Conservation (phyloP, 2,113 vertebrate genomes). For the Oceanodroma tethys region DNA sequence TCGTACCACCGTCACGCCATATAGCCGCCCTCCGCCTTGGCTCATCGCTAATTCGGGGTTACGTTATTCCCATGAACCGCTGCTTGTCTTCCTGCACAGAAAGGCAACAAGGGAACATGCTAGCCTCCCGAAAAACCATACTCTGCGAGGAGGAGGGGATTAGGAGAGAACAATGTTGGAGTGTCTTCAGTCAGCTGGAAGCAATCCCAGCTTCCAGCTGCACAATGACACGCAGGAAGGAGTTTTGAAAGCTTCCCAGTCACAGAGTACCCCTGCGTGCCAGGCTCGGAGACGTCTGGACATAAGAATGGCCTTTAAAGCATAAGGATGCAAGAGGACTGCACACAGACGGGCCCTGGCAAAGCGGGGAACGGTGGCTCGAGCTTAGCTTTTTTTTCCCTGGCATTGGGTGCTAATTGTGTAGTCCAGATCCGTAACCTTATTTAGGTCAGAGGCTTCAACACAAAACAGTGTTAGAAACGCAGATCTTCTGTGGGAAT, state of each 20-base stretch:
- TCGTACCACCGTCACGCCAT: neutral
- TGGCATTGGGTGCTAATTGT: neutral
- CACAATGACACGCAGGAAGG: constrained; percentile 44
- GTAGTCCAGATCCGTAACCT: neutral
- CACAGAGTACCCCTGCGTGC: neutral
- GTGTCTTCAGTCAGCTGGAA: constrained; percentile 51
- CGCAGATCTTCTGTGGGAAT: neutral
- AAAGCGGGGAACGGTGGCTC: neutral
- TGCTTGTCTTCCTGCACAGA: neutral
- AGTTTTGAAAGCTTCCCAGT: neutral
- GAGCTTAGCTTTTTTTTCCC: neutral
- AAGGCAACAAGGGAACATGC: constrained; percentile 21
- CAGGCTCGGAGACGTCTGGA: neutral
- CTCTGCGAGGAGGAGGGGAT: neutral
- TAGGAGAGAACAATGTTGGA: neutral
- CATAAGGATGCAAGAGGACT: neutral
- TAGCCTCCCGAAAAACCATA: neutral
- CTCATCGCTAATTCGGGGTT: neutral
- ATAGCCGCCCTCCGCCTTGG: neutral
- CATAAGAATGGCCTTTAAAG: neutral
- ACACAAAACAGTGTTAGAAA: constrained; percentile 4
- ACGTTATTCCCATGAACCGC: constrained; percentile 16
- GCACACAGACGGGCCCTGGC: neutral
- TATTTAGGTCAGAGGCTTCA: constrained; percentile 48
- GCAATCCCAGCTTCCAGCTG: constrained; percentile 22